Percentiles rank a stretch among this genome's conserved stretches.
phyloP scores from a whole-genome alignment of 2,113 vertebrate genomes.

The Numenius arquata region DNA sequence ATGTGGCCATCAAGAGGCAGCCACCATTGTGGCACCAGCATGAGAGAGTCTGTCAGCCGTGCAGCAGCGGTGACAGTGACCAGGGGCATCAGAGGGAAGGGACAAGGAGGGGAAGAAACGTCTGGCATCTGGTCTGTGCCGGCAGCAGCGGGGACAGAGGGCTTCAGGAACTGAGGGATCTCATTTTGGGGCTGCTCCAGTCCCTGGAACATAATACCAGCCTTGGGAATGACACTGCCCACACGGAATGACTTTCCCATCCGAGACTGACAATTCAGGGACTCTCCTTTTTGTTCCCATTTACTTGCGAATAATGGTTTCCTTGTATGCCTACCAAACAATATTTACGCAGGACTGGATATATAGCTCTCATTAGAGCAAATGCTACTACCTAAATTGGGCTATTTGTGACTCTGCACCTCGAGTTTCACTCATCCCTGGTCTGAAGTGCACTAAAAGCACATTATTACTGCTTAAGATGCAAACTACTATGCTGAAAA shows the following conservation, averaged over 20 bases:
- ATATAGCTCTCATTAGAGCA: conserved; percentile 66
- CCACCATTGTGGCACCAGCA: background rate
- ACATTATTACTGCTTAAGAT: conserved; percentile 77
- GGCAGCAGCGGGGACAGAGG: rapidly evolving
- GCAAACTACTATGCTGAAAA: conserved; percentile 76
- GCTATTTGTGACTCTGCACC: conserved; percentile 68
- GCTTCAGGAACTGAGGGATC: background rate
- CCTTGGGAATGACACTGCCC: background rate
- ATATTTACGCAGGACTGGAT: conserved; percentile 66
- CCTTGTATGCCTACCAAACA: conserved; percentile 33
- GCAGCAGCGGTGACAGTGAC: background rate
- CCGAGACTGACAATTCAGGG: conserved; percentile 4
- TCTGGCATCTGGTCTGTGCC: background rate
- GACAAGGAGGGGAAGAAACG: background rate
- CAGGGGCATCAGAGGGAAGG: background rate
- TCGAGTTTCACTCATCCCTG: conserved; percentile 73
- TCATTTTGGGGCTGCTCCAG: background rate
- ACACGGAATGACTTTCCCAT: background rate
- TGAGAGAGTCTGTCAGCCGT: background rate
- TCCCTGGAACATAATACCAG: background rate
- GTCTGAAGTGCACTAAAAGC: conserved; percentile 73
- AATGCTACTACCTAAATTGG: conserved; percentile 72
- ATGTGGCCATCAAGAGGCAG: background rate
- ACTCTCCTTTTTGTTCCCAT: conserved; percentile 48
- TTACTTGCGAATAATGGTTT: conserved; percentile 45